phyloP scores from a whole-genome alignment of 2,888 invertebrate species.

The Gerris lacustris region DNA sequence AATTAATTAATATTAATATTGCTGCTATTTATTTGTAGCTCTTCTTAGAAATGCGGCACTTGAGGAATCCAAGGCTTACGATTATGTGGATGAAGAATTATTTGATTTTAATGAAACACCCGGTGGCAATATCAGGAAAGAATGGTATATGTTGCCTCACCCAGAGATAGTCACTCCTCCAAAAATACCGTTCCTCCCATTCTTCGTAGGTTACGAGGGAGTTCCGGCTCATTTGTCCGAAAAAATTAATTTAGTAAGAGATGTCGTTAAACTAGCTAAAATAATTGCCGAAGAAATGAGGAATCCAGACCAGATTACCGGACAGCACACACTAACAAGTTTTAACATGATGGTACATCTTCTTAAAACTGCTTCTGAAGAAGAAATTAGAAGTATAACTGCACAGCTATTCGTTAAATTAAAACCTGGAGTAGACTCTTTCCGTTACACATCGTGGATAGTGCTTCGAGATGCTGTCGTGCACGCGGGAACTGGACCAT shows the following conservation, averaged over 20 bases:
- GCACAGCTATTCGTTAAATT: constrained; percentile 6
- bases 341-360: constrained; percentile 13
- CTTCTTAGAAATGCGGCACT: no score
- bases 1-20: no score
- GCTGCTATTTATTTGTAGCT: no score
- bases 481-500: constrained; percentile 50
- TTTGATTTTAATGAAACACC: no score
- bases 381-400: constrained; percentile 10
- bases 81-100: no score
- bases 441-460: constrained; percentile 16
- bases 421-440: not conserved
- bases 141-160: constrained; percentile 35
- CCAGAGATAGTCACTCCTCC: constrained; percentile 39
- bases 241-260: not conserved
- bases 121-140: no score
- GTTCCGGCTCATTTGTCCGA: constrained; percentile 31
- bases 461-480: constrained; percentile 48
- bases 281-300: constrained; percentile 40
- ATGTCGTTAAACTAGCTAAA: not conserved
- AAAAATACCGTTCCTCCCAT: constrained; percentile 39
- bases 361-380: constrained; percentile 13
- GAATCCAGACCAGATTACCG: constrained; percentile 45
- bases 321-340: constrained; percentile 43
- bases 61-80: no score
- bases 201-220: constrained; percentile 41